These are phyloP conservation scores for Bolinopsis microptera DNA, from an alignment of 37 sponge, comb jelly and placozoan species.

Conservation along the genomic window DNA sequence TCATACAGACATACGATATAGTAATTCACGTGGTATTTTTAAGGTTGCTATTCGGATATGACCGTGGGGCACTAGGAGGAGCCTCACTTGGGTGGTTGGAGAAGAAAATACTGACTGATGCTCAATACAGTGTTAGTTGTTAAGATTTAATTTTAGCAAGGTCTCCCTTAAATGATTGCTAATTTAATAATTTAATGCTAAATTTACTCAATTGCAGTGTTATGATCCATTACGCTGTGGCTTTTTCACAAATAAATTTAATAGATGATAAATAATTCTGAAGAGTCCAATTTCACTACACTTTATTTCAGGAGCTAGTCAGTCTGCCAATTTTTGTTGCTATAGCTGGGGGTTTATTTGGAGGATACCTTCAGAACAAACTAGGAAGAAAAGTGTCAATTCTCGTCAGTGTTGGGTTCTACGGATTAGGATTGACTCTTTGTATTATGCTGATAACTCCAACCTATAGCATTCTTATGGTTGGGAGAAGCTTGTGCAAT, in stretches of 20 bases:
- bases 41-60: slow-evolving; percentile 44
- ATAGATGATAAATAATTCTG: too few relatives aligned
- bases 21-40: not conserved
- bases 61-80: slow-evolving; percentile 51
- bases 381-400: slow-evolving; percentile 31
- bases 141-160: too few relatives aligned
- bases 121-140: not conserved
- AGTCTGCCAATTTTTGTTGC: slow-evolving; percentile 44
- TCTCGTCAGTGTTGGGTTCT: not conserved
- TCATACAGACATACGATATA: too few relatives aligned
- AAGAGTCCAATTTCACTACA: too few relatives aligned
- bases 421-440: not conserved
- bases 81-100: slow-evolving; percentile 12
- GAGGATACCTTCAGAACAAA: not conserved
- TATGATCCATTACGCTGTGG: too few relatives aligned
- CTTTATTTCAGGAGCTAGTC: not conserved
- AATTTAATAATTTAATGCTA: too few relatives aligned
- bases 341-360: slow-evolving; percentile 23
- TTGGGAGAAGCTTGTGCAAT: slow-evolving; percentile 2
- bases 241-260: not conserved
- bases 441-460: not conserved
- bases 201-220: too few relatives aligned
- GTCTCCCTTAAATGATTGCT: too few relatives aligned
- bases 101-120: not conserved
- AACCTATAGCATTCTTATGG: not conserved